Conservation (phyloP, 2,113 vertebrate species). For the Microcebus murinus region DNA sequence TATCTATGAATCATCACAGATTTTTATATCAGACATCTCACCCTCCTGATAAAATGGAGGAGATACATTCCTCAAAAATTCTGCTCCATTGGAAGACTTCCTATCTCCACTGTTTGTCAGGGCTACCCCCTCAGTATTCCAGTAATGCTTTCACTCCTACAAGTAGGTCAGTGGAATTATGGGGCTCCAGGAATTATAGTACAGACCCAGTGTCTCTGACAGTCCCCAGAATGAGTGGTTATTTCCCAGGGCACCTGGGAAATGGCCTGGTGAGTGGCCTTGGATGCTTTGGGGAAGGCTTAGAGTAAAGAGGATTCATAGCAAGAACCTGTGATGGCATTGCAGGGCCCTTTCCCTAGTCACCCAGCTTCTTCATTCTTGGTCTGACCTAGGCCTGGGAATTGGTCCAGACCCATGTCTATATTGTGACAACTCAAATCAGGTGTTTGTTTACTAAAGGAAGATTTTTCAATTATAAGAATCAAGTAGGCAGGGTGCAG, state of each 20-base stretch:
- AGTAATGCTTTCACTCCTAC: neutral
- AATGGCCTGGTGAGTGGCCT: neutral
- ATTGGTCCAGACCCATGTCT: neutral
- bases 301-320: no score
- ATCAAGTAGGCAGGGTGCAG: neutral
- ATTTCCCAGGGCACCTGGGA: neutral
- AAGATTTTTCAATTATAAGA: neutral
- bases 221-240: neutral
- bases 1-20: neutral
- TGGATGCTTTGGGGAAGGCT: neutral
- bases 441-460: neutral
- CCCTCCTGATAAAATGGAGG: neutral
- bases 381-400: neutral
- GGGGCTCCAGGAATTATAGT: neutral
- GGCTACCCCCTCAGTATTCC: neutral
- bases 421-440: neutral
- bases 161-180: neutral
- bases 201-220: neutral
- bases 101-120: neutral
- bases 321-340: neutral
- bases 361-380: neutral
- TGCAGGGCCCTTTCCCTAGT: neutral
- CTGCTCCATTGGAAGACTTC: neutral
- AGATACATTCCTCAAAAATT: neutral
- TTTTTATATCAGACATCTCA: neutral